These are phyloP conservation scores for Podiceps cristatus DNA, from an alignment of 2,113 vertebrate species.

Conservation along the genomic window DNA sequence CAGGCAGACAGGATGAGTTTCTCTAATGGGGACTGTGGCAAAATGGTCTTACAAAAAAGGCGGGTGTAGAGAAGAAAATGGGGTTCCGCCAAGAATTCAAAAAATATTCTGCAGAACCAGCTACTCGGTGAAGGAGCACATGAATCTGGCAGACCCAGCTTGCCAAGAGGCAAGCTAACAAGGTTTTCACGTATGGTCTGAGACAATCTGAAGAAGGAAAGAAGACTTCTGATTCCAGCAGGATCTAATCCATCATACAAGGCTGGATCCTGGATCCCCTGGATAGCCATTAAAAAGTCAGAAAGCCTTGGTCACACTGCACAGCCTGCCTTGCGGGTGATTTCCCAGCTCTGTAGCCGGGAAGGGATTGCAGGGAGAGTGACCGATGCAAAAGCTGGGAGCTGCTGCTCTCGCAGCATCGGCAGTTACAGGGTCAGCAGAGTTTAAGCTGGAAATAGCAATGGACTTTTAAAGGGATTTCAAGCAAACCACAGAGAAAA, in stretches of 20 bases:
- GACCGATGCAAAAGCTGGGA: fast-evolving
- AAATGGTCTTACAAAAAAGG: background rate
- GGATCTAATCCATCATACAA: background rate
- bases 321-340: background rate
- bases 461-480: background rate
- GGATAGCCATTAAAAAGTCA: background rate
- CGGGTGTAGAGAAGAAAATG: background rate
- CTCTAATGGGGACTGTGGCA: background rate
- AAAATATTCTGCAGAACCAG: background rate
- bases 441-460: background rate
- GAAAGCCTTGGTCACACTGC: background rate
- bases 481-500: background rate
- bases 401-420: background rate
- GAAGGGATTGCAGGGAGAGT: background rate
- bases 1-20: background rate
- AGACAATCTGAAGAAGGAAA: background rate
- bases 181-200: background rate
- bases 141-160: background rate
- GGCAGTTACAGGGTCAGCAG: background rate
- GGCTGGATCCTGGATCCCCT: background rate
- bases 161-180: background rate
- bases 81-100: background rate
- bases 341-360: fast-evolving
- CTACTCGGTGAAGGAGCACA: background rate
- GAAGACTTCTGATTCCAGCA: background rate